Evolutionary conservation across 1,140 invertebrate species (phyloP), one percentile per base, ranked within the genome.

Genomic region (Thrips palmi): DNA sequence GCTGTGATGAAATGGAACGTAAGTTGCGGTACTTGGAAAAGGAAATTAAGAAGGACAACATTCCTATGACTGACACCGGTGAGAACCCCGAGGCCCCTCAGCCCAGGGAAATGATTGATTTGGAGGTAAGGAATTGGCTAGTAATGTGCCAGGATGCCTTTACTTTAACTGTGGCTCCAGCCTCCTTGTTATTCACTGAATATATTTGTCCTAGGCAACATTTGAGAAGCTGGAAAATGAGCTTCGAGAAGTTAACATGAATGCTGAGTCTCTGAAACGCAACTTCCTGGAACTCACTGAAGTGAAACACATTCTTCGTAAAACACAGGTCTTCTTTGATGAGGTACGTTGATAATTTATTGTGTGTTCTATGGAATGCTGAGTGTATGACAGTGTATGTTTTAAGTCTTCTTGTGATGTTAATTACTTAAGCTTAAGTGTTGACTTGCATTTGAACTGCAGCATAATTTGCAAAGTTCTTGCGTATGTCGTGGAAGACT

Each of bases 41-140:
- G 53, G 93, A 99, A 63, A 96, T 98, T 44, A 85, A 89, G 46
- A 96, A 94, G 50, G 94, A 98, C 64, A 82, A 73, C 4, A 94
- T 98, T 45, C 87, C 87, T 1, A 93, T 97, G 79, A 54, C 93
- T 55, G 92, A 97, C 51, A 89, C 88, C 1, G 91, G 89, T 1
- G 93, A 98, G 54, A 96, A 88, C 56, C 93, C 93, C 0, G 92
- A 97, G 59, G 94, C 94, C 7, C 94, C 94, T 0, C 88, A 93
- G 49, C 92, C 94, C 1, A 67, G 92, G 36, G 94, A 98, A 63
- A 98, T 98, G 91, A 96, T 97, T 49, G 94, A 99, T 64, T 64
- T 99, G 30, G 94, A 98, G 70, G 85, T 87, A 59, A 49, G 42
- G 46, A 37, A 24, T 44, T 30, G 20, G 23, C 25, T 14, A 6